A percentile compares a stretch with the other conserved stretches of the same genome.
These are phyloP conservation scores for Phaenicophaeus curvirostris DNA, from an alignment of 2,797 vertebrate species.

Conservation along the genomic window DNA sequence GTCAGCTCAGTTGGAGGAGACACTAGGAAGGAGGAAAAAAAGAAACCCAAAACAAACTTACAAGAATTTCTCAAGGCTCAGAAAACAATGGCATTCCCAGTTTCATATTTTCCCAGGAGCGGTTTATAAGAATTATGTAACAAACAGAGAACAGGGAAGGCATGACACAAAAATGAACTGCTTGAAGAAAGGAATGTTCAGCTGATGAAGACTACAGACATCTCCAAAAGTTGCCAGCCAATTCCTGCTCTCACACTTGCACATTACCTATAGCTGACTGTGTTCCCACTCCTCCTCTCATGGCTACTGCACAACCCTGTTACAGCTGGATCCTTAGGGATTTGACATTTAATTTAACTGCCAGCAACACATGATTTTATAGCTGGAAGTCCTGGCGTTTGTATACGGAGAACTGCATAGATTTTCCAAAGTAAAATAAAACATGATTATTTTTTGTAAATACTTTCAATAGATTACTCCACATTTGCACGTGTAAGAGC, in stretches of 20 bases:
- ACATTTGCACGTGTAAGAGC: not conserved
- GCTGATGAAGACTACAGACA: conserved; percentile 47
- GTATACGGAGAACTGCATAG: not conserved
- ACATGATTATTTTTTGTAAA: not conserved
- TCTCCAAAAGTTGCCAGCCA: not conserved
- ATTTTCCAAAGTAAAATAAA: conserved; percentile 44
- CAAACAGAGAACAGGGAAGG: not conserved
- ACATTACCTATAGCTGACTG: conserved; percentile 4
- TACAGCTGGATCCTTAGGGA: not conserved
- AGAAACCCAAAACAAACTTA: not conserved
- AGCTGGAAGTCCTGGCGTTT: not conserved
- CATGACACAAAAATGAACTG: not conserved
- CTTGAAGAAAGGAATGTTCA: conserved; percentile 27
- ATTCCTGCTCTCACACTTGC: not conserved
- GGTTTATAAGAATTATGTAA: not conserved
- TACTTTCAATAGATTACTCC: not conserved
- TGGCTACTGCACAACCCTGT: not conserved
- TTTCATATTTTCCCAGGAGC: conserved; percentile 25
- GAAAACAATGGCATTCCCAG: conserved; percentile 15
- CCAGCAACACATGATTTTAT: not conserved
- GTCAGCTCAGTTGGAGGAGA: conserved; percentile 91
- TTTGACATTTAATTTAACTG: not conserved
- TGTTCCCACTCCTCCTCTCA: not conserved
- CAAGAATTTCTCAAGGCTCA: not conserved
- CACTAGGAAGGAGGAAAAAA: conserved; percentile 78